Evolutionary conservation across 2,797 vertebrate genomes (phyloP), one percentile per base, ranked within the genome.

Genomic region (Coranthus polyacanthus): DNA sequence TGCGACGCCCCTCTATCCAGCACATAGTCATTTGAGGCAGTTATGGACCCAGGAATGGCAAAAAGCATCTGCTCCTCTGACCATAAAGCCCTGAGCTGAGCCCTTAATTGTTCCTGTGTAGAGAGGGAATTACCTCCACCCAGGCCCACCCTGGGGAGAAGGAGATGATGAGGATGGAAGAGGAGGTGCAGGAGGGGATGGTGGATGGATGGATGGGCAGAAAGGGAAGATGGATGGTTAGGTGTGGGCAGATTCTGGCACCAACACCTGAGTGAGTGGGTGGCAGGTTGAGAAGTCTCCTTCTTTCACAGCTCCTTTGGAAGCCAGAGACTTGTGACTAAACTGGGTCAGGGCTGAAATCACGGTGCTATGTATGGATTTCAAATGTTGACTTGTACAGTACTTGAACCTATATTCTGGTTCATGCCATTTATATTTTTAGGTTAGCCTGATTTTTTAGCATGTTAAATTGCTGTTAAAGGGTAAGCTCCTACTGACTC

Each of bases 61-160:
- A 81, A 88, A 93, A 94, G 84, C 93, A 94, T 91, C 91, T 94
- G 93, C 88, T 91, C 78, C 83, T 89, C 85, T 89, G 91, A 93
- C 92, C 92, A 92, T 94, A 93, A 93, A 94, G 86, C 82, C 81
- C 72, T 46, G 79, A 89, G 85, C 85, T 20, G 78, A 87, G 88
- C 84, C 86, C 87, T 84, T 94, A 93, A 94, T 92, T 92, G 92
- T 92, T 90, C 76, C 84, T 70, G 83, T 51, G 72, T 50, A 82
- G 85, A 84, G 84, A 75, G 79, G 81, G 91, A 91, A 88, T 90
- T 82, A 85, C 84, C 84, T 81, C 78, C 70, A 81, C 83, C 88
- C 82, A 41, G 68, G 83, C 78, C 81, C 79, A 68, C 77, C 87
- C 84, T 64, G 54, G 87, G 75, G 71, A 75, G 47, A 32, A 64